Base-by-base conservation (phyloP, 1,140 invertebrate species). In the Pogonomyrmex californicus region DNA sequence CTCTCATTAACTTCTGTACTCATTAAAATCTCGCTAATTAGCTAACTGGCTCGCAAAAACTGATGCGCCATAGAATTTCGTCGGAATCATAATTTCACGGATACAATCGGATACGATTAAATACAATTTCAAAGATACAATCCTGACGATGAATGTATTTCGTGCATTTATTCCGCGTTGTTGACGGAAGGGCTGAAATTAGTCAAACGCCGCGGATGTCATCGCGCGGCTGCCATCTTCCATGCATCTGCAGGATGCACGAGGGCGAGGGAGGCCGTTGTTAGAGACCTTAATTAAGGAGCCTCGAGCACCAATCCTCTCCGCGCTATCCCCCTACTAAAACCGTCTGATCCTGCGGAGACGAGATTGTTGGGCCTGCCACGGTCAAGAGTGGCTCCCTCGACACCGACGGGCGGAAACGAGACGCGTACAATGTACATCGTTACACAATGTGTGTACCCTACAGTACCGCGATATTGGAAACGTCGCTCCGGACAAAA, bases 261-360 rank as follows among this genome's bases (percentile, higher is more conserved):
- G 87, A 23, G 23, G 23, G 47, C 79, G 79, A 56, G 51, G 23
- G 23, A 23, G 56, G 51, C 56, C 75, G 88, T 90, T 90, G 89
- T 90, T 87, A 90, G 79, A 85, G 75, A 89, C 88, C 86, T 90
- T 90, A 90, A 90, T 90, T 90, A 90, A 90, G 88, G 89, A 90
- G 78, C 88, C 87, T 62, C 65, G 7, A 87, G 88, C 73, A 78
- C 79, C 87, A 83, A 56, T 23, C 49, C 54, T 60, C 56, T 58
- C 23, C 73, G 2, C 49, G 30, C 44, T 12, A 33, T 41, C 9
- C 4, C 36, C 33, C 6, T 30, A 23, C 60, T 65, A 79, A 85
- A 75, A 58, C 73, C 63, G 78, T 71, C 85, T 89, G 88, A 85
- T 90, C 86, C 86, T 85, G 79, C 62, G 49, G 86, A 90, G 88